Percentiles rank a stretch among this genome's conserved stretches.
Conservation (phyloP, 92 coral and sea anemone genomes). For the Zoanthus sansibaricus region DNA sequence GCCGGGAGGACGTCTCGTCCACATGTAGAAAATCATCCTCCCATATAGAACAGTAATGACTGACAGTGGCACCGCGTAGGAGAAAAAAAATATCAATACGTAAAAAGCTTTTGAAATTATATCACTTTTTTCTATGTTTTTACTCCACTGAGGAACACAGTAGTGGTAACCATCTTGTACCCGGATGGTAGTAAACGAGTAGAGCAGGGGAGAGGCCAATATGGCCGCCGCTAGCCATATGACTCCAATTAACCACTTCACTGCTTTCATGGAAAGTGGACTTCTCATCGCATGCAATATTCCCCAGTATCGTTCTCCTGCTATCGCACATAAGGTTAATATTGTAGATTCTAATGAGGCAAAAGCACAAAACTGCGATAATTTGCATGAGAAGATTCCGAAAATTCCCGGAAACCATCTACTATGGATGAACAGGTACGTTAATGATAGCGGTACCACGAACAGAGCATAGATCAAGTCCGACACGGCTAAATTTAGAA, state of each 20-base stretch:
- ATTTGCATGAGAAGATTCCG: constrained; percentile 26
- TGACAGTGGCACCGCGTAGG: constrained; percentile 5
- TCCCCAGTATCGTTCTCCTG: constrained; percentile 47
- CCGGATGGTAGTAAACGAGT: neutral
- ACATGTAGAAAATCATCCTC: constrained; percentile 30
- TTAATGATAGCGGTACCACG: constrained; percentile 1
- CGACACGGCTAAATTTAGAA: constrained; percentile 17
- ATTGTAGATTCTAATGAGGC: constrained; percentile 16
- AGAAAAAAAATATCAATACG: neutral
- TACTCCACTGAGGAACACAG: constrained; percentile 31
- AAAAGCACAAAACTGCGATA: constrained; percentile 1
- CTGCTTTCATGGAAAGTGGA: constrained; percentile 37
- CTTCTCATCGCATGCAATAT: constrained; percentile 38
- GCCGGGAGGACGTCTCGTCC: constrained; percentile 43
- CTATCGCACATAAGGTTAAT: constrained; percentile 25
- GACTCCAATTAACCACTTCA: constrained; percentile 6
- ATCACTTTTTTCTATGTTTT: neutral
- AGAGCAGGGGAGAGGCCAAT: constrained; percentile 34
- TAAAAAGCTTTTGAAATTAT: neutral
- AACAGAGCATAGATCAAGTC: constrained; percentile 12
- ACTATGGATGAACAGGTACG: neutral
- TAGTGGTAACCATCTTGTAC: neutral
- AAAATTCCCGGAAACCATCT: constrained; percentile 26
- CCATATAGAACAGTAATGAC: constrained; percentile 26
- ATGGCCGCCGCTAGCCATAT: neutral